These are phyloP conservation scores for Heliconius aoede DNA, from an alignment of 2,888 invertebrate species.

Conservation along the genomic window DNA sequence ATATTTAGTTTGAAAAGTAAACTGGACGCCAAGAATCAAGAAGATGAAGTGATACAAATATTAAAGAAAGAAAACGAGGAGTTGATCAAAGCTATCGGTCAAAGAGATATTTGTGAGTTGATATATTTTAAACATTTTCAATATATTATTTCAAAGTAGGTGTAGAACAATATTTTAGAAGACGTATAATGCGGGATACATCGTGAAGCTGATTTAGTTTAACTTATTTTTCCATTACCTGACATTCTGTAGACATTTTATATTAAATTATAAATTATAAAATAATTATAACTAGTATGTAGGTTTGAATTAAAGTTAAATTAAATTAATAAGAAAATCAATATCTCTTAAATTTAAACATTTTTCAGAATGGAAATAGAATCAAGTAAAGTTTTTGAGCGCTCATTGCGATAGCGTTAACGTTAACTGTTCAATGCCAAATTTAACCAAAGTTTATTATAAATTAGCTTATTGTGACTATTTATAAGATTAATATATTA, in stretches of 20 bases:
- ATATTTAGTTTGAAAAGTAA: constrained; percentile 54
- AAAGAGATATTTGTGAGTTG: constrained; percentile 68
- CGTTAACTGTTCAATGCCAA: too few relatives aligned
- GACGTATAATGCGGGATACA: too few relatives aligned
- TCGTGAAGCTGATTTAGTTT: too few relatives aligned
- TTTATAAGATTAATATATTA: neutral
- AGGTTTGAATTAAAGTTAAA: too few relatives aligned
- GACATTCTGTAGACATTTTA: neutral
- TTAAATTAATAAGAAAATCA: neutral
- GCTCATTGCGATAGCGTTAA: too few relatives aligned
- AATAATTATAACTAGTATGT: too few relatives aligned
- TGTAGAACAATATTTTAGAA: neutral
- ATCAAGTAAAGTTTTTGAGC: too few relatives aligned
- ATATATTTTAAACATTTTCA: neutral
- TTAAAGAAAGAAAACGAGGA: constrained; percentile 66
- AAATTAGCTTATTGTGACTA: neutral
- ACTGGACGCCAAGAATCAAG: constrained; percentile 52
- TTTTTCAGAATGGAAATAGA: too few relatives aligned
- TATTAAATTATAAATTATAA: neutral
- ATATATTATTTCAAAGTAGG: neutral
- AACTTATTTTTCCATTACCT: neutral
- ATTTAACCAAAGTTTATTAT: neutral
- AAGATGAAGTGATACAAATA: constrained; percentile 54
- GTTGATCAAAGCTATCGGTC: constrained; percentile 60
- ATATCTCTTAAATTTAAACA: neutral